Evolutionary conservation across 2,113 vertebrate species (phyloP), one percentile per base, ranked within the genome.

Genomic region (Capra hircus): DNA sequence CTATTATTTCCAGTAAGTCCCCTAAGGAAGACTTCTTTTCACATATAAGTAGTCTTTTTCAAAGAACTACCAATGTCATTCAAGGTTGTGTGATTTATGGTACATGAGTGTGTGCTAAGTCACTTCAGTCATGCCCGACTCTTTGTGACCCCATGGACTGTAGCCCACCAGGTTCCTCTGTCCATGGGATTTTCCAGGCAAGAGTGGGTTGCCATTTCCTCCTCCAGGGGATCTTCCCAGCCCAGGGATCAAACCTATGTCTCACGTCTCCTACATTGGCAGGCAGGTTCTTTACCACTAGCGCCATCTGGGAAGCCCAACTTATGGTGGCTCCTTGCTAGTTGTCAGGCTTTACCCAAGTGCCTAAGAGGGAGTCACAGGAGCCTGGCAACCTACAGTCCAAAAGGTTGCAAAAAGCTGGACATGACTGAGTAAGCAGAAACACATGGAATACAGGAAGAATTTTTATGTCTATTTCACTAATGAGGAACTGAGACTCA

Each of bases 381-480:
- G 19, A 77, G 71, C 71, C 71, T 77, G 36, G 40, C 2, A 7
- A 40, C 3, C 71, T 77, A 77, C 23, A 77, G 71, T 43, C 67
- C 71, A 43, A 77, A 77, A 6, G 11, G 23, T 43, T 77, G 71
- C 40, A 77, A 43, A 77, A 43, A 43, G 71, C 3, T 77, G 71
- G 71, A 27, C 12, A 7, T 7, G 71, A 77, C 1, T 74, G n/a
- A 71, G n/a, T 40, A 77, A 43, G 2, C 0, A 1, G 6, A 77
- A 3, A 77, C 40, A 64, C 40, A 64, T 59, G 27, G 88, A 19
- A 89, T 25, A 7, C 33, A 81, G 10, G 80, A 93, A 88, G 27
- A 71, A 93, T 60, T 78, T 57, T 10, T 67, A 91, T 59, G 30
- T 28, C 30, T 86, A 21, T 88, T 87, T 96, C 67, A 78, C 64